These are phyloP conservation scores for Trachelus iudaicus DNA, from an alignment of 2,888 invertebrate species.

Conservation along the genomic window DNA sequence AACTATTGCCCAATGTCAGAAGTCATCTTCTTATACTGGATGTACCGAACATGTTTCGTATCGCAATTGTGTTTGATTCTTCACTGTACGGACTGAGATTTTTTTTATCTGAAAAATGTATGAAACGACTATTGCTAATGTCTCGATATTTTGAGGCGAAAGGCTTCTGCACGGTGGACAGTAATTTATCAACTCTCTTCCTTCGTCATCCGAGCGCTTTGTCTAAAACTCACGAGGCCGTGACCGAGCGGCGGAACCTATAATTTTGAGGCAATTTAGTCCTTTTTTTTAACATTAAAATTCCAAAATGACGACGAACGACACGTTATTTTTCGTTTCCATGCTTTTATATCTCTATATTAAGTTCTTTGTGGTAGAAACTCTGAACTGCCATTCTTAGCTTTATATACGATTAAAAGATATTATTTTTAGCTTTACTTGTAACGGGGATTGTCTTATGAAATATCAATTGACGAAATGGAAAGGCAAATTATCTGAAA, in stretches of 20 bases:
- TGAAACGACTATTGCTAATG: background rate
- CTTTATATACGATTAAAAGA: background rate
- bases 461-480: background rate
- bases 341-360: background rate
- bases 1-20: constrained; percentile 2
- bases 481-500: background rate
- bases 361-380: background rate
- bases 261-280: constrained; percentile 9
- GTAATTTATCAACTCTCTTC: background rate
- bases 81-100: background rate
- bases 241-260: constrained; percentile 2
- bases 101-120: background rate
- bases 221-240: constrained; percentile 15
- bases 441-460: background rate
- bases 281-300: background rate
- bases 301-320: background rate
- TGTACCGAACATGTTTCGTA: background rate
- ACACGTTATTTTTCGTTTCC: background rate
- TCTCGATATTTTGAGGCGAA: background rate
- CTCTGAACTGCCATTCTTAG: background rate
- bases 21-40: background rate
- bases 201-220: constrained; percentile 6
- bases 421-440: background rate
- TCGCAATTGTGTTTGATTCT: background rate
- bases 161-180: background rate